phyloP scores from a whole-genome alignment of 2,113 vertebrate species.

The Melierax canorus region DNA sequence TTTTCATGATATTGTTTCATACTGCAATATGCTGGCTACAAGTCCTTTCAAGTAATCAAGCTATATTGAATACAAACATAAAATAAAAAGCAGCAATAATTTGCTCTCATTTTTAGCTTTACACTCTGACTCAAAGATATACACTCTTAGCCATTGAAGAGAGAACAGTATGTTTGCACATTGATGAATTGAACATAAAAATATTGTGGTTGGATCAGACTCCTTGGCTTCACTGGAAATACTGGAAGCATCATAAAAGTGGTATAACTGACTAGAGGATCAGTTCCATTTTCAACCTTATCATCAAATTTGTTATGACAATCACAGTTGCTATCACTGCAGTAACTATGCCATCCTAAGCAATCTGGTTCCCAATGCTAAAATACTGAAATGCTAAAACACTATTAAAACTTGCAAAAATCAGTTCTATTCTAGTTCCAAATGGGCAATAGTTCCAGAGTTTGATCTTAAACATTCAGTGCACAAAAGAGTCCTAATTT shows the following conservation, averaged over 20 bases:
- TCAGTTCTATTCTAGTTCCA: not conserved
- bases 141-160: not conserved
- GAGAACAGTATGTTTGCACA: slow-evolving; percentile 4
- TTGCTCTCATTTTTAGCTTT: slow-evolving; percentile 61
- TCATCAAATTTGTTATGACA: slow-evolving; percentile 25
- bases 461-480: not conserved
- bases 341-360: not conserved
- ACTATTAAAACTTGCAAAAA: not conserved
- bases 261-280: not conserved
- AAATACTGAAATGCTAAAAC: slow-evolving; percentile 6
- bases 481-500: not conserved
- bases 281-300: slow-evolving; percentile 26
- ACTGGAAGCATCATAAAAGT: not conserved
- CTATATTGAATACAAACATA: slow-evolving; percentile 65
- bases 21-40: slow-evolving; percentile 51
- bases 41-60: slow-evolving; percentile 76
- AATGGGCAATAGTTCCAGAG: not conserved
- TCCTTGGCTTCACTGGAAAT: slow-evolving; percentile 9
- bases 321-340: not conserved
- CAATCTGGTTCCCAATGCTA: slow-evolving; percentile 9
- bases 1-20: slow-evolving; percentile 74
- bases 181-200: slow-evolving; percentile 56
- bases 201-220: slow-evolving; percentile 9
- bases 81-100: slow-evolving; percentile 69
- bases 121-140: slow-evolving; percentile 21